These are phyloP conservation scores for Nematopogon swammerdamellus DNA, from an alignment of 2,888 invertebrate species.

Conservation along the genomic window DNA sequence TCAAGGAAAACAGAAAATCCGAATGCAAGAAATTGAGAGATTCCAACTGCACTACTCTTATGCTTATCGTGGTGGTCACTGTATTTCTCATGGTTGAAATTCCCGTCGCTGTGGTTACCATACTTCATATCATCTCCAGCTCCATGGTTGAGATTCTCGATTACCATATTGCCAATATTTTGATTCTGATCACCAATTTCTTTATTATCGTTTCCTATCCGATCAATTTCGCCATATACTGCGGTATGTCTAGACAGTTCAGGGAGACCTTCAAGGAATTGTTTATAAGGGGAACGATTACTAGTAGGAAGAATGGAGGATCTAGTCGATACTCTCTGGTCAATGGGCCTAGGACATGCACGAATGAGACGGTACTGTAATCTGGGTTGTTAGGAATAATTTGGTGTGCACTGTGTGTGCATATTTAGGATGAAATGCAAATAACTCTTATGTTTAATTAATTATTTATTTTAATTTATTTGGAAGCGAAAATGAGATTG, in stretches of 20 bases:
- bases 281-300: slow-evolving; percentile 65
- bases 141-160: slow-evolving; percentile 69
- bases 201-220: slow-evolving; percentile 89
- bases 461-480: neutral
- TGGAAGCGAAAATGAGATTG: slow-evolving; percentile 9
- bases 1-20: slow-evolving; percentile 73
- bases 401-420: too few relatives aligned
- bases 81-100: slow-evolving; percentile 82
- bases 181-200: slow-evolving; percentile 84
- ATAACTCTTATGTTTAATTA: neutral
- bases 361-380: slow-evolving; percentile 79
- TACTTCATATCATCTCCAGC: slow-evolving; percentile 79
- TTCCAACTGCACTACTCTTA: slow-evolving; percentile 81
- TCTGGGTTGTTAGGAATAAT: too few relatives aligned
- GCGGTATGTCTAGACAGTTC: slow-evolving; percentile 93
- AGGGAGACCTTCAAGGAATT: slow-evolving; percentile 88
- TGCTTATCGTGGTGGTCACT: slow-evolving; percentile 84
- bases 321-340: slow-evolving; percentile 78
- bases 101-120: slow-evolving; percentile 78
- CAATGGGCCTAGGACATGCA: slow-evolving; percentile 78
- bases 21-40: slow-evolving; percentile 77
- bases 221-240: slow-evolving; percentile 93
- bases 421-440: neutral
- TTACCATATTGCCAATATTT: slow-evolving; percentile 72
- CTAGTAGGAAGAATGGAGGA: slow-evolving; percentile 62